Evolutionary conservation across 2,113 vertebrate species (phyloP), one percentile per base, ranked within the genome.

Genomic region (Lampris incognitus): DNA sequence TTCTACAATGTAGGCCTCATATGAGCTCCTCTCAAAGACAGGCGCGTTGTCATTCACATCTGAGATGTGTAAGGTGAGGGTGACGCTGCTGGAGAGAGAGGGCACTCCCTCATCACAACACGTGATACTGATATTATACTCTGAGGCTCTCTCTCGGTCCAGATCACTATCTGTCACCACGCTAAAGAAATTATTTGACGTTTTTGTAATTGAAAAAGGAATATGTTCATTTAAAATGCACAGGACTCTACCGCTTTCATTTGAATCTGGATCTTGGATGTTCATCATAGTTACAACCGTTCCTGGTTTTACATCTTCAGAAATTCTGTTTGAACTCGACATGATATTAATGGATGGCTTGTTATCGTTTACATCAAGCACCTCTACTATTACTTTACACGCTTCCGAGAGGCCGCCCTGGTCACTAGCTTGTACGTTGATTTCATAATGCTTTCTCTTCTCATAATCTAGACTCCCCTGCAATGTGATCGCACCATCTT

Each of bases 381-480:
- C 66, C 3, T 90, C 88, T 2, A 90, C 61, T 1, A 66, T 78
- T 5, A 90, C 2, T 38, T 92, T 92, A 54, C 91, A 89, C 0
- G 92, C 85, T 57, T 90, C 88, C 1, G 85, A 78, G 2, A 91
- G 82, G 1, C 93, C 91, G 13, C 92, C 94, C 0, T 88, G 76
- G 74, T 94, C 93, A 82, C 78, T 87, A 3, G 91, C 92, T 46
- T 84, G 79, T 0, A 94, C 62, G 39, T 90, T 75, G 42, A 94
- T 87, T 40, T 93, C 78, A 70, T 89, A 91, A 7, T 78, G 4
- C 8, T 77, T 59, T 1, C 56, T 24, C 2, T 86, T 84, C 71
- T 94, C 93, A 74, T 84, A 94, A 63, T 94, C 91, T 6, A 94
- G 46, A 2, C 13, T 6, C 5, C 85, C 88, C n/a, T 38, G 72